Conservation (phyloP, 2,888 invertebrate genomes). For the Oeneis ivallda region DNA sequence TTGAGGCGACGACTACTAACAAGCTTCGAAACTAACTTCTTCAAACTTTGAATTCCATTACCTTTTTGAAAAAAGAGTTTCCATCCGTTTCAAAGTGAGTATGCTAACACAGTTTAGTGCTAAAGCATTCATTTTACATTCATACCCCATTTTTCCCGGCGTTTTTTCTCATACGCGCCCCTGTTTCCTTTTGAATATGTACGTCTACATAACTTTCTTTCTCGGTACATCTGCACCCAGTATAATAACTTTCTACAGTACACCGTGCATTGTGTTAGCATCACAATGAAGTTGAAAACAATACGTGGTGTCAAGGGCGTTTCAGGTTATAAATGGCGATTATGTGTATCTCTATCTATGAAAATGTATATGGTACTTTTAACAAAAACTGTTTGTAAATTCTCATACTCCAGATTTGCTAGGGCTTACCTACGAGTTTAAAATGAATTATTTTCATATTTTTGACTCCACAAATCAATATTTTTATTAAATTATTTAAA, state of each 20-base stretch:
- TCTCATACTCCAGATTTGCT: no score
- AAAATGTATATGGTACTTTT: slow-evolving; percentile 12
- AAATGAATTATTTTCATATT: slow-evolving; percentile 76
- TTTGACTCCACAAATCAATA: slow-evolving; percentile 85
- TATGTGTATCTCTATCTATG: slow-evolving; percentile 7
- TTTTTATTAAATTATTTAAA: slow-evolving; percentile 85
- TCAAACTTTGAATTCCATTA: background rate
- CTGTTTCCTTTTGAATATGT: slow-evolving; percentile 16
- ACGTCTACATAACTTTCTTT: slow-evolving; percentile 12
- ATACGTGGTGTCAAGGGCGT: slow-evolving; percentile 30
- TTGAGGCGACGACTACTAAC: no score
- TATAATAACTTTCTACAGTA: slow-evolving; percentile 11
- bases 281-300: slow-evolving; percentile 29
- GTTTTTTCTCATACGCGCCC: slow-evolving; percentile 13
- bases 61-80: background rate
- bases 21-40: background rate
- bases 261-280: slow-evolving; percentile 30
- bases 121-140: background rate
- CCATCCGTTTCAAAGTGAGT: background rate
- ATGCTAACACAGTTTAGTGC: background rate
- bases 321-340: slow-evolving; percentile 28
- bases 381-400: background rate
- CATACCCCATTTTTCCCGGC: background rate
- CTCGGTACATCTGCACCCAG: slow-evolving; percentile 11
- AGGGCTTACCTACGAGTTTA: slow-evolving; percentile 76